phyloP scores from a whole-genome alignment of 2,113 vertebrate genomes.

The Myotis yumanensis region DNA sequence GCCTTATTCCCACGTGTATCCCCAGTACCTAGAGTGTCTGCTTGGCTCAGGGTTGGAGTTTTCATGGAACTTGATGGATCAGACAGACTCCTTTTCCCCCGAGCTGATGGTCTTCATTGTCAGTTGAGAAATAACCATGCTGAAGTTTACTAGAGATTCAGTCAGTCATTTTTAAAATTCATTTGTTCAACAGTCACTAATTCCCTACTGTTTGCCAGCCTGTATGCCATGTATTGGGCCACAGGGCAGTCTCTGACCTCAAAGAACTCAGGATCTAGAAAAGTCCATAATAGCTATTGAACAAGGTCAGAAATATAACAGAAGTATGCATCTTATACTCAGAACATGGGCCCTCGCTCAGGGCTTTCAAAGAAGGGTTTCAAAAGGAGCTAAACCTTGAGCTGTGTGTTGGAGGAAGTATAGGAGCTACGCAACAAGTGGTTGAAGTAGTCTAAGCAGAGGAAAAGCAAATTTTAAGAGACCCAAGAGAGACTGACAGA shows the following conservation, averaged over 20 bases:
- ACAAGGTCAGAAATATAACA: neutral
- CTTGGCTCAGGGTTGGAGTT: neutral
- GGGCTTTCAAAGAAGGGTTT: neutral
- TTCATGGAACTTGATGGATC: neutral
- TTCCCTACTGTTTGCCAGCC: neutral
- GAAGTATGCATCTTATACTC: neutral
- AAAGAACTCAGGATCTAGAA: neutral
- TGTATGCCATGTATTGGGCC: neutral
- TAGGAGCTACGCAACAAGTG: neutral
- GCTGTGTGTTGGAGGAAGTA: neutral
- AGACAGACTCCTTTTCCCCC: neutral
- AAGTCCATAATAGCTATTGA: neutral
- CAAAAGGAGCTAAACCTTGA: neutral
- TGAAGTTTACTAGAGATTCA: neutral
- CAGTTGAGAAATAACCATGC: neutral
- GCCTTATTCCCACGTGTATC: neutral
- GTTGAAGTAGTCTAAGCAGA: neutral
- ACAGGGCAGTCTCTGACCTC: neutral
- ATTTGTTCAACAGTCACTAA: neutral
- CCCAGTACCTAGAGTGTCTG: neutral
- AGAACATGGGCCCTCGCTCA: neutral
- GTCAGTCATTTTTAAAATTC: neutral
- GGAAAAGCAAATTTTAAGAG: neutral
- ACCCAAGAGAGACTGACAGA: neutral
- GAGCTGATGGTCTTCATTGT: neutral